Base-by-base conservation (phyloP, 2,888 invertebrate species). In the Oasisia sp. region DNA sequence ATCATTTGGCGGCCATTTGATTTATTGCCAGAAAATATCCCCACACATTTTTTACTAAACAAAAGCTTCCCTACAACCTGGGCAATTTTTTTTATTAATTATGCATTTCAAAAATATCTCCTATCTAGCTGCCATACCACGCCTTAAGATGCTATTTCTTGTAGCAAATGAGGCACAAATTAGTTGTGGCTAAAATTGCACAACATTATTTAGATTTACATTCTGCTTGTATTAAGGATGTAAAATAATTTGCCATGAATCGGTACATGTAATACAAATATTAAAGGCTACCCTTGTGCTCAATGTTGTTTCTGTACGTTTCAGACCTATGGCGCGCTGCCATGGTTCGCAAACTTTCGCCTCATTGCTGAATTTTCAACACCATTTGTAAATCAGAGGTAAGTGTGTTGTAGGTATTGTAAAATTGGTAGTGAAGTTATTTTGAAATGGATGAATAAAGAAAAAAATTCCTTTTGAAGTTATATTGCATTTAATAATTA, bases 321-420 rank as follows among this genome's bases (percentile, higher is more conserved):
- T 91, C 94, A 96, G 96, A 95, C 95, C 2, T 95, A 95, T 93
- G 95, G 96, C 92, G 95, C 95, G 3, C 94, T 95, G 92, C 94
- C 95, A 50, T 96, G 95, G 93, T 96, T 96, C 95, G 96, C 96
- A 32, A 96, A 96, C 94, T 96, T 95, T 93, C 94, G 96, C 91
- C 94, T 96, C 44, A 94, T 96, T 56, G 96, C 96, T 91, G 96
- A 96, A 94, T 95, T 96, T 93, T 96, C 96, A 32, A 96, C 96
- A 89, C 95, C 95, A n/a, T 95, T 95, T 94, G 96, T 96, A 19
- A 96, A 96, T 94, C 95, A 95, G 92, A 95, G 96, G 96, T 96
- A 92, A 44, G 56, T 50, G 89, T 74, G 58, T 32, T 58, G 45
- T 56, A 90, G 91, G 3, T 38, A 90, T 38, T 91, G 32, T 92